A percentile compares a stretch with the other conserved stretches of the same genome.
These are phyloP conservation scores for Dascillus cervinus DNA, from an alignment of 2,888 invertebrate species.

Conservation along the genomic window DNA sequence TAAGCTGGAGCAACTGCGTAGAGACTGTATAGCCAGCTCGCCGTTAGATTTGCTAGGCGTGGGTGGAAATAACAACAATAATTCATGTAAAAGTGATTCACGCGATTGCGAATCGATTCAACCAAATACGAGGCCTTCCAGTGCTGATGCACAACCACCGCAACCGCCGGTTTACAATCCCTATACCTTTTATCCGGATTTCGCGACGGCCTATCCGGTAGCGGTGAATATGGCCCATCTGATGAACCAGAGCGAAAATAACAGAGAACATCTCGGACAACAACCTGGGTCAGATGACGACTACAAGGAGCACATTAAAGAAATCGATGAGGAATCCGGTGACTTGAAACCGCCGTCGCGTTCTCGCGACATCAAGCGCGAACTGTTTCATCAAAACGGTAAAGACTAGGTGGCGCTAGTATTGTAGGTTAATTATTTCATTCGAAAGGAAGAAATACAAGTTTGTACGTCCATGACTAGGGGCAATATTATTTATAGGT, in stretches of 20 bases:
- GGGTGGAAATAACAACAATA: conserved; percentile 48
- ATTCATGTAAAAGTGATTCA: conserved; percentile 43
- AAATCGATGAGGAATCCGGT: conserved; percentile 35
- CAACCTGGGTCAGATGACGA: conserved; percentile 52
- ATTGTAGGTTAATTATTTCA: conserved; percentile 13
- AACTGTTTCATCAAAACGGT: conserved; percentile 69
- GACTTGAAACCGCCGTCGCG: conserved; percentile 47
- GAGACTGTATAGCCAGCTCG: conserved; percentile 80
- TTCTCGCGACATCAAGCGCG: conserved; percentile 54
- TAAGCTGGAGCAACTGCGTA: conserved; percentile 78
- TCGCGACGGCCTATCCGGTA: conserved; percentile 69
- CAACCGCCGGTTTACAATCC: conserved; percentile 66
- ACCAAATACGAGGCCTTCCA: conserved; percentile 49
- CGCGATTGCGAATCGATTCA: conserved; percentile 32
- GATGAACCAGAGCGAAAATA: conserved; percentile 71
- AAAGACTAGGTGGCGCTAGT: conserved; percentile 54
- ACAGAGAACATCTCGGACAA: conserved; percentile 53
- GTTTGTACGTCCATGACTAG: conserved; percentile 20
- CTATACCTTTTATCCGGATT: conserved; percentile 78
- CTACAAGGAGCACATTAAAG: conserved; percentile 22
- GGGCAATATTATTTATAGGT: conserved; percentile 38
- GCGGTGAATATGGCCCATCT: conserved; percentile 80
- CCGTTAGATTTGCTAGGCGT: conserved; percentile 11
- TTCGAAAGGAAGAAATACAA: conserved; percentile 8
- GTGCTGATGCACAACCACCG: conserved; percentile 48